Conservation (phyloP, 2,113 vertebrate species). For the Chrysemys picta region DNA sequence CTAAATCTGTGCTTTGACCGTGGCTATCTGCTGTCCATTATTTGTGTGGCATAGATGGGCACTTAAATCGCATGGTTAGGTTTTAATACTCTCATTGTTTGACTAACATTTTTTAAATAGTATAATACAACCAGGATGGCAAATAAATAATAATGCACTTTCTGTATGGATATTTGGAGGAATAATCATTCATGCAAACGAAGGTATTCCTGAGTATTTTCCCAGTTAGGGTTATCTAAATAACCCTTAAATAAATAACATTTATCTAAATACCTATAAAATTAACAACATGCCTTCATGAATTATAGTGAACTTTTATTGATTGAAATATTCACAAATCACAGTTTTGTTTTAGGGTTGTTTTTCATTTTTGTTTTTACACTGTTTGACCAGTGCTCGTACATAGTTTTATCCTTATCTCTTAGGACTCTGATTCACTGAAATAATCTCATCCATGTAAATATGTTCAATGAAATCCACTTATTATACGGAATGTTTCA, state of each 20-base stretch:
- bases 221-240: neutral
- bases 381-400: neutral
- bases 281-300: neutral
- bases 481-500: neutral
- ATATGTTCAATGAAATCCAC: neutral
- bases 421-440: neutral
- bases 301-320: neutral
- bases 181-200: neutral
- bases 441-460: neutral
- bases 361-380: neutral
- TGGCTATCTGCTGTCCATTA: accelerated
- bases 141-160: neutral
- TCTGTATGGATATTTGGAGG: neutral
- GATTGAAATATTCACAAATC: neutral
- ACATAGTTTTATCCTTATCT: neutral
- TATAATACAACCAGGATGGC: neutral
- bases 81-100: neutral
- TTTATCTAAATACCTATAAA: neutral
- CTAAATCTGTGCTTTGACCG: neutral
- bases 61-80: neutral
- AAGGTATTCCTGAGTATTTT: neutral
- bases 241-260: too few species aligned
- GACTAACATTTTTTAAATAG: neutral
- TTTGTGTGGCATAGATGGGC: neutral
- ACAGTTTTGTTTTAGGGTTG: neutral